Conservation (phyloP, 2,113 vertebrate species). For the Salminus brasiliensis region DNA sequence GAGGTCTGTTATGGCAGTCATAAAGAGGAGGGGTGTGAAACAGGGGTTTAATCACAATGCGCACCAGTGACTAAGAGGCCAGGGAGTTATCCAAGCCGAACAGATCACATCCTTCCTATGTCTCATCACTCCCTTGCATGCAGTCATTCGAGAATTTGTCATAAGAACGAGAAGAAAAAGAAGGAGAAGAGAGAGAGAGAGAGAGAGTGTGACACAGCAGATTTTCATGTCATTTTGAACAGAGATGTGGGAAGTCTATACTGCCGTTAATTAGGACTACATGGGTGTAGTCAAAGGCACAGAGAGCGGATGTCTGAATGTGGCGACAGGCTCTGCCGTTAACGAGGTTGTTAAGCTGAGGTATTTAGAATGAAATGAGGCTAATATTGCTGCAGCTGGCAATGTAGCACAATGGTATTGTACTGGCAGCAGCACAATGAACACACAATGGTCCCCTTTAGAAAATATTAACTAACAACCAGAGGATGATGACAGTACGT, state of each 20-base stretch:
- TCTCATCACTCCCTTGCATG: slow-evolving; percentile 41
- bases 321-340: slow-evolving; percentile 39
- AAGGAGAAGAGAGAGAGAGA: slow-evolving; percentile 39
- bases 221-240: slow-evolving; percentile 49
- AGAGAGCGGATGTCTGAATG: slow-evolving; percentile 20
- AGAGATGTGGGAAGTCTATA: slow-evolving; percentile 41
- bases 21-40: slow-evolving; percentile 5
- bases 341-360: slow-evolving; percentile 39
- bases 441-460: slow-evolving; percentile 18
- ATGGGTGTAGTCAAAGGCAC: slow-evolving; percentile 28
- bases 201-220: slow-evolving; percentile 32
- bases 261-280: slow-evolving; percentile 48
- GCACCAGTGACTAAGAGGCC: slow-evolving; percentile 15
- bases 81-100: slow-evolving; percentile 30
- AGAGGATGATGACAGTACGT: slow-evolving; percentile 24
- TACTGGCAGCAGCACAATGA: neutral
- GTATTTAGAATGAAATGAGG: slow-evolving; percentile 37
- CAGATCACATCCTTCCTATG: slow-evolving; percentile 51
- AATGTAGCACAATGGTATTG: too few relatives aligned
- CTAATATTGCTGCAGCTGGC: slow-evolving; percentile 4
- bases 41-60: slow-evolving; percentile 44
- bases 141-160: slow-evolving; percentile 35
- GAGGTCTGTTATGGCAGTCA: slow-evolving; percentile 22
- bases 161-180: too few relatives aligned
- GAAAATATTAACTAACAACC: slow-evolving; percentile 16